A percentile compares a stretch with the other conserved stretches of the same genome.
phyloP scores from a whole-genome alignment of 1,140 invertebrate genomes.

The Drosophila oshimai region DNA sequence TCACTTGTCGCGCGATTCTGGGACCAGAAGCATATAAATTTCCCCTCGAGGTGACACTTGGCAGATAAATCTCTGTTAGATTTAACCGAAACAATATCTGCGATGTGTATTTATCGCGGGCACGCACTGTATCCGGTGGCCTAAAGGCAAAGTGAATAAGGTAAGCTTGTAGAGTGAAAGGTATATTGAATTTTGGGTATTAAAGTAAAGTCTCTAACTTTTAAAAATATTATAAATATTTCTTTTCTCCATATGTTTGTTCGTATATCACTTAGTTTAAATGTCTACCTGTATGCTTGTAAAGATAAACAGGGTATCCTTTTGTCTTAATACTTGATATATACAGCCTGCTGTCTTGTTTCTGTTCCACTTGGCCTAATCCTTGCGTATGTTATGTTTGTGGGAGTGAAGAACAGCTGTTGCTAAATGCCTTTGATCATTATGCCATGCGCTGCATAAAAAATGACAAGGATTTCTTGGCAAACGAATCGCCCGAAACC shows the following conservation, averaged over 20 bases:
- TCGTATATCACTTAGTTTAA: too few species aligned
- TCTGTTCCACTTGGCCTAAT: slow-evolving; percentile 38
- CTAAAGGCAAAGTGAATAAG: neutral
- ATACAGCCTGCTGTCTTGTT: slow-evolving; percentile 1
- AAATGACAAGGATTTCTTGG: slow-evolving; percentile 33
- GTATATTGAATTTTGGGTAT: too few species aligned
- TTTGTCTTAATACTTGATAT: too few species aligned
- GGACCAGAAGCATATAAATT: slow-evolving; percentile 64
- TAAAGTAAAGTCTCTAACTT: too few species aligned
- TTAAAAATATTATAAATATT: too few species aligned
- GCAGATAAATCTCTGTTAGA: slow-evolving; percentile 75
- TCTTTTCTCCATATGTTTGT: too few species aligned
- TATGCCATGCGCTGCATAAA: slow-evolving; percentile 53
- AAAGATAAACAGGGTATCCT: too few species aligned
- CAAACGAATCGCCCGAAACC: slow-evolving; percentile 26
- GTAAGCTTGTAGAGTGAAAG: neutral
- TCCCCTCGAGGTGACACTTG: slow-evolving; percentile 64
- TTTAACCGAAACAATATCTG: slow-evolving; percentile 64
- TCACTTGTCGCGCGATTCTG: slow-evolving; percentile 49
- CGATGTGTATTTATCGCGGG: slow-evolving; percentile 50
- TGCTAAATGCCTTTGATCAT: slow-evolving; percentile 65
- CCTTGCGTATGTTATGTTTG: neutral
- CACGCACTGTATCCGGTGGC: slow-evolving; percentile 32
- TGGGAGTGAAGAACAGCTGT: slow-evolving; percentile 51
- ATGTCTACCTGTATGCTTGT: neutral